Percentiles rank a stretch among this genome's conserved stretches.
Conservation (phyloP, 1,140 invertebrate genomes). For the Ceratosolen fusciceps region DNA sequence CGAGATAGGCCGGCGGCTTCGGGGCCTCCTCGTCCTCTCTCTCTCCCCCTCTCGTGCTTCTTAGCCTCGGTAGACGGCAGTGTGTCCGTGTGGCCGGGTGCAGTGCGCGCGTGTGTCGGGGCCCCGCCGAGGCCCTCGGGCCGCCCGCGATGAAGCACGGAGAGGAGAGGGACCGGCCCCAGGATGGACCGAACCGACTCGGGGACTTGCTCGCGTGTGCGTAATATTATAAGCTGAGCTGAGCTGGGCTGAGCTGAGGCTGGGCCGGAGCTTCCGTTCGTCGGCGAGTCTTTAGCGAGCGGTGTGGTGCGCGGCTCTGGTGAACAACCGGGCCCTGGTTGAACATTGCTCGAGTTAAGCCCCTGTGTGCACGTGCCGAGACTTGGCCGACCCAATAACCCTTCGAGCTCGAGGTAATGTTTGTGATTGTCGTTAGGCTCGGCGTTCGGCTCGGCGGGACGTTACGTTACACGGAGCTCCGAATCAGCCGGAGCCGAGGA, state of each 20-base stretch:
- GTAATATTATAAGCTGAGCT: neutral
- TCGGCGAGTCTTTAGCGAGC: neutral
- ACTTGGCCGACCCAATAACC: neutral
- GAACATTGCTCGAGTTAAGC: neutral
- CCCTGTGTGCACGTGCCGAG: neutral
- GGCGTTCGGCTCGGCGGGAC: neutral
- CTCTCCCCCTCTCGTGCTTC: too few relatives aligned
- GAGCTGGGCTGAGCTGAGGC: neutral
- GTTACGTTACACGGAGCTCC: neutral
- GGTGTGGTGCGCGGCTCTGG: neutral
- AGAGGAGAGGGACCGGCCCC: constrained; percentile 14
- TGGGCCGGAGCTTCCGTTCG: too few relatives aligned
- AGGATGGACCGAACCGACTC: too few relatives aligned
- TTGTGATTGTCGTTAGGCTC: neutral
- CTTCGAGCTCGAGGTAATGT: constrained; percentile 17
- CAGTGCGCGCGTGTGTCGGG: neutral
- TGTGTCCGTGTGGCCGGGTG: neutral
- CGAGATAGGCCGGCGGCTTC: neutral
- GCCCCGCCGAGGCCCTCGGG: too few relatives aligned
- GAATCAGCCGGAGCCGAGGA: neutral
- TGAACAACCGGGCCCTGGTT: neutral
- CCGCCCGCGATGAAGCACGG: constrained; percentile 12
- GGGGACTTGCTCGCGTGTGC: neutral
- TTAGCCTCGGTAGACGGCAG: too few relatives aligned
- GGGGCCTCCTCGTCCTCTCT: too few relatives aligned